Percentiles rank a stretch among this genome's conserved stretches.
These are phyloP conservation scores for Gymnopithys bicolor DNA, from an alignment of 2,797 vertebrate species.

Conservation along the genomic window DNA sequence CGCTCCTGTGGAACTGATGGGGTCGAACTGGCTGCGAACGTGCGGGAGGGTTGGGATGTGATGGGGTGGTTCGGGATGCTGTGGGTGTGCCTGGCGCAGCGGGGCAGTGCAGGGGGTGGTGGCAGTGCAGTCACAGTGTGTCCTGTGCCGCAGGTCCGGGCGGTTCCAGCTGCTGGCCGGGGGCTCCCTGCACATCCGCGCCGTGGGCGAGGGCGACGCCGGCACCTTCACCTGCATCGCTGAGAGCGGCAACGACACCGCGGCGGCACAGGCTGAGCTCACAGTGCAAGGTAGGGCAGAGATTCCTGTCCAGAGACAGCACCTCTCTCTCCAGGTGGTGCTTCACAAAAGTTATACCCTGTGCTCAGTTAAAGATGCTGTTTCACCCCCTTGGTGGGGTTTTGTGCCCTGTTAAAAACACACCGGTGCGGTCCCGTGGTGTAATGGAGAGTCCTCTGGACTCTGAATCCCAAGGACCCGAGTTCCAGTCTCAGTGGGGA, in stretches of 20 bases:
- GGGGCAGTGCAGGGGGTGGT: no score
- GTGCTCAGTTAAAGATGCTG: neutral
- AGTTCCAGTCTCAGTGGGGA: no score
- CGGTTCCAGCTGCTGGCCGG: constrained; percentile 78
- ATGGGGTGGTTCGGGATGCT: neutral
- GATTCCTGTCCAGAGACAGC: neutral
- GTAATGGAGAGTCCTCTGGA: no score
- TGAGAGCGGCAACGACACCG: constrained; percentile 84
- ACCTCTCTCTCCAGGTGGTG: neutral
- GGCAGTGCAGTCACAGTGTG: neutral
- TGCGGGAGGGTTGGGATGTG: neutral
- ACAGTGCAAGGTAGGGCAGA: constrained; percentile 85
- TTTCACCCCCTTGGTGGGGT: neutral
- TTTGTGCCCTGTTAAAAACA: no score
- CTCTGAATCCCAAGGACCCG: no score
- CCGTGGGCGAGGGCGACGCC: constrained; percentile 82
- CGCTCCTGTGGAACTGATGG: neutral
- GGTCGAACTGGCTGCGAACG: neutral
- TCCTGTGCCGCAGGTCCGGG: neutral
- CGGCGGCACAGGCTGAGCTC: constrained; percentile 88
- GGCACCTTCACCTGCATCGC: constrained; percentile 89
- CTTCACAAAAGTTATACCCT: neutral
- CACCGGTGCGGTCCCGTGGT: no score
- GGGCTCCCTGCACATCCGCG: constrained; percentile 85
- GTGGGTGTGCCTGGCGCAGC: neutral